Evolutionary conservation across 2,797 vertebrate genomes (phyloP).

Genomic region (Taeniopygia guttata): DNA sequence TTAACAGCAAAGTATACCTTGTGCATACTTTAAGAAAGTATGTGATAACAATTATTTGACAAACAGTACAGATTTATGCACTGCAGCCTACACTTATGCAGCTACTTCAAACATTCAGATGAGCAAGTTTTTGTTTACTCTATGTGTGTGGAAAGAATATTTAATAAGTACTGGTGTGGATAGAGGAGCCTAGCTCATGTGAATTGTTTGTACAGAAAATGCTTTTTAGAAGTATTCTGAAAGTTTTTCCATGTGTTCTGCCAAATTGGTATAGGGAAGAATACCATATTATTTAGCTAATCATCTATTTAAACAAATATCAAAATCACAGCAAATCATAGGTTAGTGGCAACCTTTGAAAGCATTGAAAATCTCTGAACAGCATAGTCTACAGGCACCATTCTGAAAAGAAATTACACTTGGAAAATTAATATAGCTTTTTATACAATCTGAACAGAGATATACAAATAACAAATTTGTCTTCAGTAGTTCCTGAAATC

Average conservation of each 20-base stretch:
- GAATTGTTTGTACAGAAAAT: not conserved
- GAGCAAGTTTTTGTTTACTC: not conserved
- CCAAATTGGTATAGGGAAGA: not conserved
- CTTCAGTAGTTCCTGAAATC: not conserved
- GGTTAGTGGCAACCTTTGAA: not conserved
- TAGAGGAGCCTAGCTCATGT: not conserved
- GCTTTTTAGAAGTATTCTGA: not conserved
- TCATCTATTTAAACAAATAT: not conserved
- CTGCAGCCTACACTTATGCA: not conserved
- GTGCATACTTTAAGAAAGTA: not conserved
- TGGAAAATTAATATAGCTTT: not conserved
- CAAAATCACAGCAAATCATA: not conserved
- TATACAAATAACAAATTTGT: not conserved
- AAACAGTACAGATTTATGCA: not conserved
- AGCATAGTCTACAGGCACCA: not conserved
- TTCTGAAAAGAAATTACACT: not conserved
- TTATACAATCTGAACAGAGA: not conserved
- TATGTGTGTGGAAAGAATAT: not conserved
- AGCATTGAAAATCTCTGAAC: not conserved
- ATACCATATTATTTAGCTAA: not conserved
- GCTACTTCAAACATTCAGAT: not conserved
- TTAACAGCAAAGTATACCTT: not conserved
- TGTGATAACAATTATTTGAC: not conserved
- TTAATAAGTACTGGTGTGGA: not conserved
- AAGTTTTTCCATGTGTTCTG: not conserved